Percentiles rank a stretch among this genome's conserved stretches.
These are phyloP conservation scores for Leptopilina boulardi DNA, from an alignment of 1,140 invertebrate genomes.

Conservation along the genomic window DNA sequence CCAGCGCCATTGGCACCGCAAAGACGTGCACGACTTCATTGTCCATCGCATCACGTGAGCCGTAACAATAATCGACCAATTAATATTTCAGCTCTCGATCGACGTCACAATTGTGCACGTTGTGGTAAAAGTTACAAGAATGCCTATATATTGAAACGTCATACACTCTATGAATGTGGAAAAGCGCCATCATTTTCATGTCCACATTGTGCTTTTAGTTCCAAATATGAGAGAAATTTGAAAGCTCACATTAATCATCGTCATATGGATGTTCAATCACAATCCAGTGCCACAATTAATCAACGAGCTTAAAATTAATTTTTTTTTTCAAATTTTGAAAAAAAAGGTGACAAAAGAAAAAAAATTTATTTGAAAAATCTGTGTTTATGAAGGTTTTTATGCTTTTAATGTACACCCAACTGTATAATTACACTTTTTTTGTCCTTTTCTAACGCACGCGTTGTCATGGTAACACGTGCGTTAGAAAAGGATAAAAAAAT, in stretches of 20 bases:
- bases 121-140: constrained; percentile 76
- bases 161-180: constrained; percentile 76
- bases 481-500: too few relatives aligned
- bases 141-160: constrained; percentile 74
- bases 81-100: constrained; percentile 65
- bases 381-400: too few relatives aligned
- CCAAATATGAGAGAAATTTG: constrained; percentile 75
- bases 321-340: neutral
- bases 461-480: too few relatives aligned
- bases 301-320: constrained; percentile 54
- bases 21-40: constrained; percentile 67
- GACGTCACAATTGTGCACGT: constrained; percentile 71
- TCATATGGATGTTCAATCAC: constrained; percentile 62
- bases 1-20: constrained; percentile 69
- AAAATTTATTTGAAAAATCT: too few relatives aligned
- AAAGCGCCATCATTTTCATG: constrained; percentile 78
- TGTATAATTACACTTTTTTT: too few relatives aligned
- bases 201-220: constrained; percentile 75
- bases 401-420: too few relatives aligned
- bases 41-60: constrained; percentile 64
- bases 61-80: constrained; percentile 66
- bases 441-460: too few relatives aligned
- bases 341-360: too few relatives aligned
- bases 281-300: constrained; percentile 50
- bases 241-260: constrained; percentile 75